Conservation (phyloP, 35 echinoderm and acorn worm species). For the Anneissia japonica region DNA sequence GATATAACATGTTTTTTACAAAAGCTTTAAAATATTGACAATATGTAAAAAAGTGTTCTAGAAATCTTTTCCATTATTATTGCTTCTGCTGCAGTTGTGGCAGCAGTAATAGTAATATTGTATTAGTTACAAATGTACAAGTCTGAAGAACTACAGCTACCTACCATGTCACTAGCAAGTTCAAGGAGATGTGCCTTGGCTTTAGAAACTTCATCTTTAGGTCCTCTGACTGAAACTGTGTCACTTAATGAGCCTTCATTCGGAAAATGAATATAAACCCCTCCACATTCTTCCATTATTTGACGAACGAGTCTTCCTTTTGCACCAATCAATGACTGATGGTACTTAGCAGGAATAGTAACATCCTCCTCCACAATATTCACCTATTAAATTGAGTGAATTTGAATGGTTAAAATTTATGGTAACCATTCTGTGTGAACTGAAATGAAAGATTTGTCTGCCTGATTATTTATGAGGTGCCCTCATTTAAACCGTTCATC, state of each 20-base stretch:
- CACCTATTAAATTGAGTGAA: conserved; percentile 39
- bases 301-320: conserved; percentile 78
- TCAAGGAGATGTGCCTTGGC: conserved; percentile 91
- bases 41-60: too few relatives aligned
- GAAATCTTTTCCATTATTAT: too few relatives aligned
- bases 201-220: conserved; percentile 85
- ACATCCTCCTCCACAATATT: conserved; percentile 83
- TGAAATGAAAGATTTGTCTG: neutral
- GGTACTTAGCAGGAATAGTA: conserved; percentile 71
- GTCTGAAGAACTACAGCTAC: neutral
- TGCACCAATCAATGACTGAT: conserved; percentile 90
- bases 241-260: conserved; percentile 64
- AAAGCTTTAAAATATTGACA: too few relatives aligned
- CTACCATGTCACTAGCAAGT: conserved; percentile 73
- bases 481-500: neutral
- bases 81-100: too few relatives aligned
- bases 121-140: too few relatives aligned
- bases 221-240: conserved; percentile 75
- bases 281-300: conserved; percentile 89
- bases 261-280: conserved; percentile 80
- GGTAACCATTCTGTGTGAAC: neutral
- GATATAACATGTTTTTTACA: too few relatives aligned
- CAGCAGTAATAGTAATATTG: too few relatives aligned
- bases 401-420: too few relatives aligned
- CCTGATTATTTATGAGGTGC: neutral